These are phyloP conservation scores for Holothuria glaberrima DNA, from an alignment of 35 echinoderm and acorn worm genomes.

Conservation along the genomic window DNA sequence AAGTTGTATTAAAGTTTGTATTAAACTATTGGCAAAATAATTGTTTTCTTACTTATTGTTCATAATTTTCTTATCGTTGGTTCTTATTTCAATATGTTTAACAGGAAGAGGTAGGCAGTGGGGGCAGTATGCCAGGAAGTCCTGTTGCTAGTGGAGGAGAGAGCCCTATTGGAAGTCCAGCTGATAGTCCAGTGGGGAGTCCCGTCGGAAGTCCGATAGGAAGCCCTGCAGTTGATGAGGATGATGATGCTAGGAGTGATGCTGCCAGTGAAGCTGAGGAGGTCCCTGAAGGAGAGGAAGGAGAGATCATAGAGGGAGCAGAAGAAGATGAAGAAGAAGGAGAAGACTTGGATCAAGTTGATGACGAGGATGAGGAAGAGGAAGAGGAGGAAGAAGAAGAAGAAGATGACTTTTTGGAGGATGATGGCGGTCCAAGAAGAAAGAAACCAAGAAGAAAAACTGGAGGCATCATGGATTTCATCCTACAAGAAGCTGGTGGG, in stretches of 20 bases:
- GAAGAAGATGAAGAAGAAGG: slow-evolving; percentile 28
- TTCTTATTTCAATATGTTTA: background rate
- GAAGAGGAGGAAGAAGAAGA: slow-evolving; percentile 76
- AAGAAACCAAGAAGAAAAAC: slow-evolving; percentile 66
- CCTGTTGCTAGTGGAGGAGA: background rate
- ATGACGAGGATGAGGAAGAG: slow-evolving; percentile 69
- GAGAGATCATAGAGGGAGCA: slow-evolving; percentile 55
- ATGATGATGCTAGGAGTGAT: slow-evolving; percentile 14
- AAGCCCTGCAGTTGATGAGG: slow-evolving; percentile 12
- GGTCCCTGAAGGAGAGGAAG: slow-evolving; percentile 58
- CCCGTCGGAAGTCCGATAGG: slow-evolving; percentile 9
- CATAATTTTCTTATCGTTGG: too few species aligned
- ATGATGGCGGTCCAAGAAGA: background rate
- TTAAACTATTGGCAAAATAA: too few species aligned
- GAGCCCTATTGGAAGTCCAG: slow-evolving; percentile 20
- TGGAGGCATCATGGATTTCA: slow-evolving; percentile 67
- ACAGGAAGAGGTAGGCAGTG: slow-evolving; percentile 20
- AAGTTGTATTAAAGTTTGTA: too few species aligned
- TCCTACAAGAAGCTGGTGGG: slow-evolving; percentile 93
- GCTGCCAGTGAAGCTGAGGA: slow-evolving; percentile 49
- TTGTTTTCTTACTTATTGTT: too few species aligned
- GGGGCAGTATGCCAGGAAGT: slow-evolving; percentile 18
- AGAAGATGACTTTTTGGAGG: slow-evolving; percentile 28
- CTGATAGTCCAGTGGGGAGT: slow-evolving; percentile 11
- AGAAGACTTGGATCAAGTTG: slow-evolving; percentile 49